Percentiles rank a stretch among this genome's conserved stretches.
These are phyloP conservation scores for Theonella swinhoei DNA, from an alignment of 37 sponge, comb jelly and placozoan genomes.

Conservation along the genomic window DNA sequence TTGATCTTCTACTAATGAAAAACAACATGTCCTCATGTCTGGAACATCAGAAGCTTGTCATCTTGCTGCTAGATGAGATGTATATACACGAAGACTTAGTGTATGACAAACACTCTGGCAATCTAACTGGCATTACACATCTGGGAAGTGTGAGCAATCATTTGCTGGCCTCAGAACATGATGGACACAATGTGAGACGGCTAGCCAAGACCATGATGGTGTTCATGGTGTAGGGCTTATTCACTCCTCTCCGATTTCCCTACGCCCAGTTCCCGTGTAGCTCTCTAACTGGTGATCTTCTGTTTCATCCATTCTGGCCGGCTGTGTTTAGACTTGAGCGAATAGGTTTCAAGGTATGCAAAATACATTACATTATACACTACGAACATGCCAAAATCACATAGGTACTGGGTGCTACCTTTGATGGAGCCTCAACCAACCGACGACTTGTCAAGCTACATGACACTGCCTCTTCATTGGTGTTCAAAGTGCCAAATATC, in stretches of 20 bases:
- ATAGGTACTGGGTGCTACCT: conserved; percentile 25
- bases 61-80: conserved; percentile 59
- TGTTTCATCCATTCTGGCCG: conserved; percentile 19
- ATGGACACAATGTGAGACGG: neutral
- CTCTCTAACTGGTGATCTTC: neutral
- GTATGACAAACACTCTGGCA: conserved; percentile 56
- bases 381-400: neutral
- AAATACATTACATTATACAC: neutral
- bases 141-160: conserved; percentile 42
- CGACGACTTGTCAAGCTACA: conserved; percentile 17
- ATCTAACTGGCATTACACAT: conserved; percentile 53
- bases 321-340: conserved; percentile 34
- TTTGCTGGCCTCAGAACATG: conserved; percentile 7
- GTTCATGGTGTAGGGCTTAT: conserved; percentile 36
- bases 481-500: conserved; percentile 16
- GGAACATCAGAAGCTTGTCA: conserved; percentile 35
- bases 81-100: conserved; percentile 57
- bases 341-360: conserved; percentile 5
- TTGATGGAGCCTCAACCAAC: conserved; percentile 27
- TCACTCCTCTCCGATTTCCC: conserved; percentile 13
- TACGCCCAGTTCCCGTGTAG: conserved; percentile 40
- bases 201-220: conserved; percentile 40
- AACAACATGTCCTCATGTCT: conserved; percentile 31
- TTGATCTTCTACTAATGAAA: conserved; percentile 26
- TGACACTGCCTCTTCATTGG: neutral